phyloP scores from a whole-genome alignment of 2,797 vertebrate genomes.

The Melopsittacus undulatus region DNA sequence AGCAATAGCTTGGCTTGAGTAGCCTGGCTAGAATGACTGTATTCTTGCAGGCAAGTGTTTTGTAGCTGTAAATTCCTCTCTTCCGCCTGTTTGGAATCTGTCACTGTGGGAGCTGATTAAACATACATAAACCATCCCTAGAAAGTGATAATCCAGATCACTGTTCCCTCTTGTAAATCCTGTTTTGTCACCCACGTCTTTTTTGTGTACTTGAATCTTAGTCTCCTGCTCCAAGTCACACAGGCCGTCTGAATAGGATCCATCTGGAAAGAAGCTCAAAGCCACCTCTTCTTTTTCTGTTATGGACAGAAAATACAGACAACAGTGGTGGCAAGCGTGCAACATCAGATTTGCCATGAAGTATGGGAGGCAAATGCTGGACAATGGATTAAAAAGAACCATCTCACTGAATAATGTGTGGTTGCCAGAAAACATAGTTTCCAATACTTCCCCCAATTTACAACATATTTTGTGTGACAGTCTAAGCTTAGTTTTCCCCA shows the following conservation, averaged over 20 bases:
- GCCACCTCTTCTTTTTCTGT: background rate
- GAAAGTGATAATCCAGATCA: slow-evolving; percentile 32
- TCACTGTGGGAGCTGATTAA: background rate
- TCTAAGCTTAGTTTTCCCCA: background rate
- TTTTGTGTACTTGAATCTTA: background rate
- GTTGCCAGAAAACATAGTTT: background rate
- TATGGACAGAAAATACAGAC: background rate
- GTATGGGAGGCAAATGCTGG: background rate
- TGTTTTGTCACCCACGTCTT: background rate
- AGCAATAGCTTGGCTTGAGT: background rate
- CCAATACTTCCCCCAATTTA: background rate
- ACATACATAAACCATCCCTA: background rate
- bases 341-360: background rate
- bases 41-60: background rate
- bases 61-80: background rate
- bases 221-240: background rate
- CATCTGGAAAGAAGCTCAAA: background rate
- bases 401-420: background rate
- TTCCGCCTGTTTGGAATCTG: background rate
- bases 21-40: background rate
- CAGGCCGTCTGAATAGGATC: background rate
- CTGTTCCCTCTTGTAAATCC: background rate
- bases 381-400: background rate
- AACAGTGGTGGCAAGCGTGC: background rate
- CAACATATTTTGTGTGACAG: background rate